A percentile compares a stretch with the other conserved stretches of the same genome.
These are phyloP conservation scores for Pararge aegeria DNA, from an alignment of 1,140 invertebrate genomes.

Conservation along the genomic window DNA sequence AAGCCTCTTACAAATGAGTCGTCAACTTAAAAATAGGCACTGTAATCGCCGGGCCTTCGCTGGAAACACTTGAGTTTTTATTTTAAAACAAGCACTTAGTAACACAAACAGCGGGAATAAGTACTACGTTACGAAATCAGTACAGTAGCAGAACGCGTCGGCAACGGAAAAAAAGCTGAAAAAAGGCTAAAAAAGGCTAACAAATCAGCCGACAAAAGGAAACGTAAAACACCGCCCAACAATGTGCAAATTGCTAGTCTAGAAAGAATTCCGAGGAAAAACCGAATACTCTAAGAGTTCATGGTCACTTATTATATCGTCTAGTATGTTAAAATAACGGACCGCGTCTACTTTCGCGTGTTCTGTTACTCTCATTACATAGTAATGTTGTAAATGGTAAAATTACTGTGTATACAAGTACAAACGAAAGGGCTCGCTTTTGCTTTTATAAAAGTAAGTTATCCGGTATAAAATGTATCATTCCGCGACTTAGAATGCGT, in stretches of 20 bases:
- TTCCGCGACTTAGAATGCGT: too few relatives aligned
- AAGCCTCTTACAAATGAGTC: constrained; percentile 22
- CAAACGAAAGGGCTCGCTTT: too few relatives aligned
- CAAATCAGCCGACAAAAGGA: constrained; percentile 60
- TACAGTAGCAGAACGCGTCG: constrained; percentile 33
- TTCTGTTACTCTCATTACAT: too few relatives aligned
- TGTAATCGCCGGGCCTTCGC: constrained; percentile 2
- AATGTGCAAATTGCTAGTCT: constrained; percentile 63
- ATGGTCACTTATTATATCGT: constrained; percentile 30
- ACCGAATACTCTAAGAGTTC: constrained; percentile 34
- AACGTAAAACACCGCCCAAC: constrained; percentile 51
- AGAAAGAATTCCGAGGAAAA: constrained; percentile 57
- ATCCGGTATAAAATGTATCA: too few relatives aligned
- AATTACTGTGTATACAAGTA: too few relatives aligned
- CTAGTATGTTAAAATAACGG: too few relatives aligned
- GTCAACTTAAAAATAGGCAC: constrained; percentile 6
- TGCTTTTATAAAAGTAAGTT: too few relatives aligned
- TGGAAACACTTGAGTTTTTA: constrained; percentile 17
- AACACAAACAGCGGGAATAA: constrained; percentile 27
- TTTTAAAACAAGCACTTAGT: constrained; percentile 24
- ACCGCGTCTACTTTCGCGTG: too few relatives aligned
- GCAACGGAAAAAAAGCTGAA: constrained; percentile 27
- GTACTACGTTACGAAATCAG: constrained; percentile 32
- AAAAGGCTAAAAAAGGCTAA: constrained; percentile 27
- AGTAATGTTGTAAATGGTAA: too few relatives aligned